Evolutionary conservation across 2,888 invertebrate genomes (phyloP), one percentile per base, ranked within the genome.

Genomic region (Megaustenia siamemsis): DNA sequence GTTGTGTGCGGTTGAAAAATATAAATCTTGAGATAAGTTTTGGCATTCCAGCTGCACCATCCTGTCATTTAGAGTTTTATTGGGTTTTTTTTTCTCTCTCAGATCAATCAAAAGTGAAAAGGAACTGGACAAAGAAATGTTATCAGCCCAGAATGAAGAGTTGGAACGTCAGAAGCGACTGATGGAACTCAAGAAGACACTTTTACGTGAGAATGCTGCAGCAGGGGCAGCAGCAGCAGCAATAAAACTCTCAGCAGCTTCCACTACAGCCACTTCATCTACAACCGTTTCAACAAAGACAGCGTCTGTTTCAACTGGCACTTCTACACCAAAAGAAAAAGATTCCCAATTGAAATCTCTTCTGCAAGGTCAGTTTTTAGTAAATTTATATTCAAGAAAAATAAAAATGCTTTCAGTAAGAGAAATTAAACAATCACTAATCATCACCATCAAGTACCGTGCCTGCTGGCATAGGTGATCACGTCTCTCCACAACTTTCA

Each of bases 111-210:
- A 98, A 96, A 97, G 97, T 92, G 98, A 98, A 92, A 97, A 97
- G 87, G 97, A 98, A 93, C 94, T 99, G 87, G 98, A 98, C 93
- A 97, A 97, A 87, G 97, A 97, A 24, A 99, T 98, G 2, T 94
- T 98, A 82, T 96, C 97, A 40, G 99, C 99, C 0, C 98, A 98
- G 93, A 95, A 97, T 53, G 98, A 97, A 93, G 98, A 99, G 95
- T 96, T 97, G 88, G 98, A 98, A 94, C 90, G 95, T 73, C 93
- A 94, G 87, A 91, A 91, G 80, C 90, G 95, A 79, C 89, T 95
- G 66, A 91, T 92, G 86, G 94, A 95, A 86, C 90, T 93, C n/a
- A 94, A 94, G 89, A 93, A 93, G 86, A 87, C 90, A 6, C 89
- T 93, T 6, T 71, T 86, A 49, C 86, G 75, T 63, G 85, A 85